Percentiles rank a stretch among this genome's conserved stretches.
Conservation (phyloP, 2,113 vertebrate species). For the Nestor notabilis region DNA sequence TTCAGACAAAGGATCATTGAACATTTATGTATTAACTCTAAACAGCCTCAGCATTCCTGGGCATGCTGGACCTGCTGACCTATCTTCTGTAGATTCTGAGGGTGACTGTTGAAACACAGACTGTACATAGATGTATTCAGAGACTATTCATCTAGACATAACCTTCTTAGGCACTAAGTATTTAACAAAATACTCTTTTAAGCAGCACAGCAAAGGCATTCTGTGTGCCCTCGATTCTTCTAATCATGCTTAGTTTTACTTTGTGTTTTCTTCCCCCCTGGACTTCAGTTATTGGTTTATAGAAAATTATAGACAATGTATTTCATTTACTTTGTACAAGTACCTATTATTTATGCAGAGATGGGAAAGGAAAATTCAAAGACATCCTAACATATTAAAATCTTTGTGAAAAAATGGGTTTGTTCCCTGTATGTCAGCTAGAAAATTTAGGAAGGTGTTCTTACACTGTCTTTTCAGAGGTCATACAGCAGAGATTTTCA, state of each 20-base stretch:
- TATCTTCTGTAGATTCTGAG: not conserved
- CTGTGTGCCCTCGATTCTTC: not conserved
- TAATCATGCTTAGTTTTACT: not conserved
- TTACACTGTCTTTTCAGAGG: not conserved
- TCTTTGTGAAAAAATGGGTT: not conserved
- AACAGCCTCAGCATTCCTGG: not conserved
- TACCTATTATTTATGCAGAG: not conserved
- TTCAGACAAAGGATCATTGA: constrained; percentile 28
- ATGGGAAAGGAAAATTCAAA: not conserved
- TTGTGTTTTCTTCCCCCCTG: not conserved
- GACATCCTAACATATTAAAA: not conserved
- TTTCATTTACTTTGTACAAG: not conserved
- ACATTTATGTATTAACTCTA: not conserved
- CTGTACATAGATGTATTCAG: not conserved
- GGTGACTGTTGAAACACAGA: not conserved
- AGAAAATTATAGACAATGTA: not conserved
- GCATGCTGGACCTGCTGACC: not conserved
- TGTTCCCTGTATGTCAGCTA: not conserved
- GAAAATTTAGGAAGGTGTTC: not conserved
- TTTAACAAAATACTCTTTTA: not conserved
- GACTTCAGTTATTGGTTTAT: not conserved
- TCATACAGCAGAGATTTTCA: not conserved
- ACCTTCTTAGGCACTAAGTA: not conserved
- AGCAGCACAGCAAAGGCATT: not conserved
- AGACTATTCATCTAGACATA: not conserved